These are phyloP conservation scores for Magallana nippona DNA, from an alignment of 2,888 invertebrate species.

Conservation along the genomic window DNA sequence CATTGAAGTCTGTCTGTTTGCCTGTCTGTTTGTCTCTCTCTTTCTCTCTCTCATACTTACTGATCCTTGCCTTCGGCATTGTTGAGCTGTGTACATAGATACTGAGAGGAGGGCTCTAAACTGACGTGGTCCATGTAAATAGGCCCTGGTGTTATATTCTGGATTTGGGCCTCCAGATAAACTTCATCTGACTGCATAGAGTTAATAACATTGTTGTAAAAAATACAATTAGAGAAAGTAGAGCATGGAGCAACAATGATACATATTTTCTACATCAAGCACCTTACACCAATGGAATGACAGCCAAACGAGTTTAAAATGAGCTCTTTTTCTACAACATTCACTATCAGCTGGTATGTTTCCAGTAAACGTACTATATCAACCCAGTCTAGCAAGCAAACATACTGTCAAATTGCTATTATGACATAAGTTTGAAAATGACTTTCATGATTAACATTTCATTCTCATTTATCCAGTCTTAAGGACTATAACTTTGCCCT, in stretches of 20 bases:
- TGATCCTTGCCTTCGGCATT: slow-evolving; percentile 66
- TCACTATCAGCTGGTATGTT: too few species aligned
- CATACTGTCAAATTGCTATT: too few species aligned
- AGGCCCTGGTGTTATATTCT: slow-evolving; percentile 95
- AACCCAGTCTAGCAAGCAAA: too few species aligned
- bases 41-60: slow-evolving; percentile 53
- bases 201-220: not conserved
- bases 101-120: slow-evolving; percentile 94
- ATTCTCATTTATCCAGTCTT: too few species aligned
- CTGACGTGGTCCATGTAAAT: slow-evolving; percentile 96
- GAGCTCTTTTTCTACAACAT: too few species aligned
- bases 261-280: not conserved
- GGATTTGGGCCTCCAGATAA: slow-evolving; percentile 88
- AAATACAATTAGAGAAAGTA: not conserved
- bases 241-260: slow-evolving; percentile 4
- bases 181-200: slow-evolving; percentile 85
- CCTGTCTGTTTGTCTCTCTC: not conserved
- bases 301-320: not conserved
- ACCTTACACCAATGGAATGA: not conserved
- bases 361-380: too few species aligned
- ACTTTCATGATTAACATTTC: too few species aligned
- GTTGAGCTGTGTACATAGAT: slow-evolving; percentile 83
- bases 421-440: too few species aligned
- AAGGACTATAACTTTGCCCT: too few species aligned
- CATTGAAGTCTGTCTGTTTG: not conserved